Percentiles rank a stretch among this genome's conserved stretches.
phyloP scores from a whole-genome alignment of 2,888 invertebrate genomes.

The Temnothorax rugatulus region DNA sequence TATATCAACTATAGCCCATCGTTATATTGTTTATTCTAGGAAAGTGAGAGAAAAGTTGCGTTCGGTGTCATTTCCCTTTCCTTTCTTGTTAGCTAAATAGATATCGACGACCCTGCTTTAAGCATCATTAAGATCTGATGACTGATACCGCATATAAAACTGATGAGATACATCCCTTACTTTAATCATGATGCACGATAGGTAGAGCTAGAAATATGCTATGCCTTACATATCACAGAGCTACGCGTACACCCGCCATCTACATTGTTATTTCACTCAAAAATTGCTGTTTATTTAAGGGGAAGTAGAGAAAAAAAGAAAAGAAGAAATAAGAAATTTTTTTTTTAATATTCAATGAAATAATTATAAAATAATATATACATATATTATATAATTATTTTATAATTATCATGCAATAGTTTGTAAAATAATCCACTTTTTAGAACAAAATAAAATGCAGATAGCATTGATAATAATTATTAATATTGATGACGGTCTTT shows the following conservation, averaged over 20 bases:
- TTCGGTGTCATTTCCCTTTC: slow-evolving; percentile 47
- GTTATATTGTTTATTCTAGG: slow-evolving; percentile 33
- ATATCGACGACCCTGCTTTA: slow-evolving; percentile 59
- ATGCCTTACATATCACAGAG: slow-evolving; percentile 87
- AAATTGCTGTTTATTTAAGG: neutral
- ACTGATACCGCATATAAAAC: slow-evolving; percentile 82
- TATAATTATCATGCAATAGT: neutral
- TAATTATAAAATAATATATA: neutral
- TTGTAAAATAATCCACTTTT: neutral
- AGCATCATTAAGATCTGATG: slow-evolving; percentile 79
- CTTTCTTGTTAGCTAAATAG: slow-evolving; percentile 58
- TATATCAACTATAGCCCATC: slow-evolving; percentile 4
- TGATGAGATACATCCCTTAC: slow-evolving; percentile 80
- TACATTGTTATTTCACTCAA: slow-evolving; percentile 67
- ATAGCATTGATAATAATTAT: neutral
- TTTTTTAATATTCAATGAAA: neutral
- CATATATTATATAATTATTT: neutral
- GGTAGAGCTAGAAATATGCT: slow-evolving; percentile 84
- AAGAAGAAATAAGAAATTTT: neutral
- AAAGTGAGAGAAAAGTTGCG: slow-evolving; percentile 43
- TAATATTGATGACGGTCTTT: neutral
- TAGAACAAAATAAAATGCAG: neutral
- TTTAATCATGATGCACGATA: slow-evolving; percentile 82
- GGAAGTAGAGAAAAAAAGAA: neutral
- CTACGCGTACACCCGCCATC: slow-evolving; percentile 85